Conservation (phyloP, 2,797 vertebrate species). For the Cyprinodon diabolis region DNA sequence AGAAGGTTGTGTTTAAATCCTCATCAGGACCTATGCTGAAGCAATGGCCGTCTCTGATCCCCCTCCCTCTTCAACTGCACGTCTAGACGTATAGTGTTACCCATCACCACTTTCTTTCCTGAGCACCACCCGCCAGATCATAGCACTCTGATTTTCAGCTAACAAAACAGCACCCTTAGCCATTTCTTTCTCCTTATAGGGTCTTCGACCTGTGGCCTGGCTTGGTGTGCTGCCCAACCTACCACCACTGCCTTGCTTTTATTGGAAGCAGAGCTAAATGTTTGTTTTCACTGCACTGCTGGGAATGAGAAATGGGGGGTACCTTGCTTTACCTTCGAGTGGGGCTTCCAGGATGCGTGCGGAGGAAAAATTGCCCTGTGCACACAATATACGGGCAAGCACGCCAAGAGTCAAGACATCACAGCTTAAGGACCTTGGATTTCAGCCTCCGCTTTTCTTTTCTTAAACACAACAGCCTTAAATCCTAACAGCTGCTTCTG, state of each 20-base stretch:
- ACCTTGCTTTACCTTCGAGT: constrained; percentile 75
- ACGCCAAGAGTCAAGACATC: constrained; percentile 69
- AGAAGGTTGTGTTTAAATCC: constrained; percentile 81
- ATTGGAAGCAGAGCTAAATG: constrained; percentile 78
- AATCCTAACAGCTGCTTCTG: constrained; percentile 65
- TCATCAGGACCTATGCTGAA: constrained; percentile 69
- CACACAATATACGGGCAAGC: constrained; percentile 76
- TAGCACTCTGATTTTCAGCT: constrained; percentile 71
- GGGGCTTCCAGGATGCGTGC: constrained; percentile 77
- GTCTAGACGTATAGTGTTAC: constrained; percentile 81
- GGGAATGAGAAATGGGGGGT: constrained; percentile 71
- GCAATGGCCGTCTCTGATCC: constrained; percentile 73
- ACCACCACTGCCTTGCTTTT: constrained; percentile 71
- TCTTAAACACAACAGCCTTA: constrained; percentile 69
- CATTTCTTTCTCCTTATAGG: constrained; percentile 39
- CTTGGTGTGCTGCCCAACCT: constrained; percentile 68
- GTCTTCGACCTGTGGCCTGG: constrained; percentile 71
- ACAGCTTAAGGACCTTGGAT: constrained; percentile 74
- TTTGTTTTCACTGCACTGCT: constrained; percentile 80
- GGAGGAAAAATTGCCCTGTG: constrained; percentile 73
- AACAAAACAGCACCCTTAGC: constrained; percentile 70
- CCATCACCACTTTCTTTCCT: constrained; percentile 67
- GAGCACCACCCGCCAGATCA: constrained; percentile 63
- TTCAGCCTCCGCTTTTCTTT: constrained; percentile 67
- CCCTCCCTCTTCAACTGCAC: constrained; percentile 66